Evolutionary conservation across 2,113 vertebrate species (phyloP), one percentile per base, ranked within the genome.

Genomic region (Halcyon senegalensis): DNA sequence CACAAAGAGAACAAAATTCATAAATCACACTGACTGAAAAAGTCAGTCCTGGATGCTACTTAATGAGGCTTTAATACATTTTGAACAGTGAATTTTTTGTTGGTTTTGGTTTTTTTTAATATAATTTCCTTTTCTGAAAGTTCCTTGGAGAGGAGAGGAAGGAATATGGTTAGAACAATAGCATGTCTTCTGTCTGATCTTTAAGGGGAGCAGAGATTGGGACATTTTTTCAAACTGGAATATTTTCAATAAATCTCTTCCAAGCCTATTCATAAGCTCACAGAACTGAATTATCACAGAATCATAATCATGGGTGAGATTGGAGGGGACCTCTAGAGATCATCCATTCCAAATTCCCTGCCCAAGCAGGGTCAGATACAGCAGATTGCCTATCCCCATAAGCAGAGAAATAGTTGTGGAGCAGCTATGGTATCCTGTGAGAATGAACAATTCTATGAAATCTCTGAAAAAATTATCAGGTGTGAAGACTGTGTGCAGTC

Each of bases 11-110:
- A 84, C 56, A 80, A 70, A 74, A 55, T 85, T 84, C 70, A 90
- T 95, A 84, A 80, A 94, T 89, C 91, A 84, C 55, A 74, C 72
- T 93, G 91, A 70, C 76, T 90, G 68, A 93, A 93, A 84, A 59
- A 64, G 92, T 90, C 83, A 90, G 31, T 92, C 64, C 68, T 13
- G 2, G 30, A 68, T 80, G 44, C 44, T 95, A 59, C 64, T 90
- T 97, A 96, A 96, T 93, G 72, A 89, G 33, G 59, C 68, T 86
- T 90, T 94, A 90, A 89, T 96, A 89, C 9, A 0, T 84, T 95
- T 90, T 70, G 59, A 90, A 70, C 73, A 76, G 41, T 43, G 19
- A 9, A 24, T 25, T 84, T 90, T 91, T 85, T 60, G 39, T 67
- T 2, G 1, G 0, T 51, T 70, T 90, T 70, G 2, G 35, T 73